A percentile compares a stretch with the other conserved stretches of the same genome.
Conservation (phyloP, 2,113 vertebrate species). For the Phaethornis superciliosus region DNA sequence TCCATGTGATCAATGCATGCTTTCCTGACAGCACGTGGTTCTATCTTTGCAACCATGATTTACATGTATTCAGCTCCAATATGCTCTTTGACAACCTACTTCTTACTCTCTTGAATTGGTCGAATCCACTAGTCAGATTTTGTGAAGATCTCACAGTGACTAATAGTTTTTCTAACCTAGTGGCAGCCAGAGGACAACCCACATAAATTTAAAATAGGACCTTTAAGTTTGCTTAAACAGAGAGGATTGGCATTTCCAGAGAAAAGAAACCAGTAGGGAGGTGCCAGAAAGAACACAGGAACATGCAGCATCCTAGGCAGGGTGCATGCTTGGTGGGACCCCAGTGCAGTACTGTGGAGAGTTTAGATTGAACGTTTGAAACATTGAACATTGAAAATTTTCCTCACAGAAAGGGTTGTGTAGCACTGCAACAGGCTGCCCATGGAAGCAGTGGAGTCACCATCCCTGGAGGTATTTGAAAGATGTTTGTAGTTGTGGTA, state of each 20-base stretch:
- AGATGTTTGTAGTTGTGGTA: no score
- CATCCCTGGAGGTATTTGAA: no score
- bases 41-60: not conserved
- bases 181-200: not conserved
- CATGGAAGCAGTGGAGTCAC: no score
- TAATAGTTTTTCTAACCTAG: not conserved
- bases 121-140: not conserved
- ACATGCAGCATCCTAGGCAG: not conserved
- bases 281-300: not conserved
- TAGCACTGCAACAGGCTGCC: no score
- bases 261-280: not conserved
- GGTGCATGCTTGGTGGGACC: not conserved
- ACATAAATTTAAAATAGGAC: not conserved
- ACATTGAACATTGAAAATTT: no score
- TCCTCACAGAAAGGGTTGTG: no score
- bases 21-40: not conserved
- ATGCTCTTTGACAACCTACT: not conserved
- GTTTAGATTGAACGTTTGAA: no score
- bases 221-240: not conserved
- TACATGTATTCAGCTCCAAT: not conserved
- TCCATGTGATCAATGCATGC: not conserved
- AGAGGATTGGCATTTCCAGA: not conserved
- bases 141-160: not conserved
- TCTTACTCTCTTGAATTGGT: not conserved
- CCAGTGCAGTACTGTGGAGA: fast-evolving